Evolutionary conservation across 64 coral and sea anemone species (phyloP), one percentile per base, ranked within the genome.

Genomic region (Montipora capricornis): DNA sequence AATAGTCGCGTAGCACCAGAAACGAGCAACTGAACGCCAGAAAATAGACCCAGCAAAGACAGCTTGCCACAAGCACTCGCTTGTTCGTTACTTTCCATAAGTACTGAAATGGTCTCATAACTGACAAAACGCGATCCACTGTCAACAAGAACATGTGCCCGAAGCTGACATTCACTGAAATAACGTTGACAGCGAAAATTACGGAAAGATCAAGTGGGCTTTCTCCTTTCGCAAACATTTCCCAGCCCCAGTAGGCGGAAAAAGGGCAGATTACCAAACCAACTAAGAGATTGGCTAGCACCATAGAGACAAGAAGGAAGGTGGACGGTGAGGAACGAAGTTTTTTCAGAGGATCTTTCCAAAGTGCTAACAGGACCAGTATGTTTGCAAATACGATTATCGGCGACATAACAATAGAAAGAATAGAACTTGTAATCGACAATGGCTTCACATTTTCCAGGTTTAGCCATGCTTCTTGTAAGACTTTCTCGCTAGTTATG

Each of bases 311-410:
- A 6, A 92, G 44, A 8, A 92, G 76, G 26, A 84, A 74, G 24
- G 77, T 85, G 8, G 90, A 84, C 48, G 90, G 90, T 29, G 53
- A 92, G 12, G 71, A 75, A 12, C 90, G 71, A 49, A 85, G 90
- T 67, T 44, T 75, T 22, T 92, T 92, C 8, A 84, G 60, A 83
- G 90, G 90, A 59, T 92, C 90, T 85, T 92, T 92, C 90, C 90
- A 92, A 75, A 92, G 48, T 14, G 80, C 70, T 48, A 53, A 75
- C 69, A 92, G 11, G 24, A 92, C 80, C 70, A 92, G 12, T 5
- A 22, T 73, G 29, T 92, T 92, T 62, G 66, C 90, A 62, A 84
- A 48, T 3, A 64, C 19, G 61, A 75, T 76, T 10, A 92, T 16
- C 2, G 90, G 90, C 26, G 62, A 58, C 22, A 75, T 76, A 47